A percentile compares a stretch with the other conserved stretches of the same genome.
Conservation (phyloP, 2,888 invertebrate genomes). For the Penaeus monodon region DNA sequence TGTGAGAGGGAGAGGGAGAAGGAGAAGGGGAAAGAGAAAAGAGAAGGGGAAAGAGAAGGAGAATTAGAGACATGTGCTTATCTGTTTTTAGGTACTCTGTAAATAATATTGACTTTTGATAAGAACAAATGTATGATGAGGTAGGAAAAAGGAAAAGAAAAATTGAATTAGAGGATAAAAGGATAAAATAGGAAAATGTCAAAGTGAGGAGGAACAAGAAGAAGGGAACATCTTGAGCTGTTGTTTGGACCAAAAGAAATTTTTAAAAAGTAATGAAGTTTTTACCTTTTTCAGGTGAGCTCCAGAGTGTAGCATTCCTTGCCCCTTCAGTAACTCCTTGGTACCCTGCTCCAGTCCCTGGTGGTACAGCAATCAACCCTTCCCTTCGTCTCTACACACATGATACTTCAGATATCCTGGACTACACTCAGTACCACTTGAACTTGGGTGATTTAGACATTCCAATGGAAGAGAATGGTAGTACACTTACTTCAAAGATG, state of each 20-base stretch:
- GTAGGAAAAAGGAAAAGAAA: too few relatives aligned
- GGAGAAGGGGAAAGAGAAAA: too few relatives aligned
- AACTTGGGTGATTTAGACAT: conserved; percentile 45
- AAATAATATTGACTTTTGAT: too few relatives aligned
- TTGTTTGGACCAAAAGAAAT: neutral
- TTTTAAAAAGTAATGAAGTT: neutral
- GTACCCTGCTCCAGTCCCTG: conserved; percentile 43
- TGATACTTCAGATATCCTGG: conserved; percentile 31
- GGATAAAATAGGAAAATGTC: too few relatives aligned
- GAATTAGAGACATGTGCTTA: too few relatives aligned
- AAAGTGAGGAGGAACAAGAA: too few relatives aligned
- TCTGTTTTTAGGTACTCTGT: too few relatives aligned
- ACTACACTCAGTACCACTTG: conserved; percentile 63
- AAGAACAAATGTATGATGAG: too few relatives aligned
- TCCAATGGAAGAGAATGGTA: neutral
- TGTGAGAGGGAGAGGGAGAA: too few relatives aligned
- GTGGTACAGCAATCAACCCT: conserved; percentile 64
- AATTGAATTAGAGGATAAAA: too few relatives aligned
- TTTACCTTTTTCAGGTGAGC: conserved; percentile 8
- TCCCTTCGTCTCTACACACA: conserved; percentile 63
- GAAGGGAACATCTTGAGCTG: too few relatives aligned
- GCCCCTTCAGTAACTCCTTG: conserved; percentile 66
- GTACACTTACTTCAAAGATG: neutral
- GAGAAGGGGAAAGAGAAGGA: too few relatives aligned
- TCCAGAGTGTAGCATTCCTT: conserved; percentile 62